These are phyloP conservation scores for Mionectes olivaceus DNA, from an alignment of 2,797 vertebrate genomes.

Conservation along the genomic window DNA sequence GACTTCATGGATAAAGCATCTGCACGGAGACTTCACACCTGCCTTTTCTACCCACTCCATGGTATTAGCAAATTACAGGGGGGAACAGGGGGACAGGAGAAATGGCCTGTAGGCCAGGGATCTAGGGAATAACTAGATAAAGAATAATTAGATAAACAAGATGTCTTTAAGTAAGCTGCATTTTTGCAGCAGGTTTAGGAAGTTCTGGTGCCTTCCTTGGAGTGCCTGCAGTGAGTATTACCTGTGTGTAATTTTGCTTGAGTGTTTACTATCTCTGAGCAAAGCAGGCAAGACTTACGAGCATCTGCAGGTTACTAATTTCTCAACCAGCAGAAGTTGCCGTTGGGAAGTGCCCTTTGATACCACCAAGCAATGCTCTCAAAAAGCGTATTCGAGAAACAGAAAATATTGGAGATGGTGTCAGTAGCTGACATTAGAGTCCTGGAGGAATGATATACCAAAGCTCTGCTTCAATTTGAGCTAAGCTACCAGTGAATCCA, in stretches of 20 bases:
- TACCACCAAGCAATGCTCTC: neutral
- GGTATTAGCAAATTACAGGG: neutral
- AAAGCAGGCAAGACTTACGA: conserved; percentile 30
- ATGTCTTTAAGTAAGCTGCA: neutral
- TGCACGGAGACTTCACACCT: neutral
- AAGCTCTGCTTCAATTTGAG: conserved; percentile 17
- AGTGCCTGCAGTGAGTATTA: neutral
- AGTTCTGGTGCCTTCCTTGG: neutral
- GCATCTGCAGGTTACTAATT: conserved; percentile 42
- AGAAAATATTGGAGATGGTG: conserved; percentile 12
- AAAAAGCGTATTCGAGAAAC: conserved; percentile 24
- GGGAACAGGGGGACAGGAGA: neutral
- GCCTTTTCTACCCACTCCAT: neutral
- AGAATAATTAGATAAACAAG: neutral
- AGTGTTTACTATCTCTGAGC: conserved; percentile 21
- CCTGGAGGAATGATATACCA: conserved; percentile 47
- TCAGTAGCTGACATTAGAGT: conserved; percentile 30
- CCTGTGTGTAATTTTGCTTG: neutral
- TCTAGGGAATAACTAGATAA: neutral
- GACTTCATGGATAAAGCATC: neutral
- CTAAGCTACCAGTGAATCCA: conserved; percentile 39
- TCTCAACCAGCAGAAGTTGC: conserved; percentile 17
- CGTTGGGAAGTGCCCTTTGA: conserved; percentile 50
- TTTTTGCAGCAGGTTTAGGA: conserved; percentile 16
- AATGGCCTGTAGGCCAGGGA: neutral